Evolutionary conservation across 2,113 vertebrate genomes (phyloP).

Genomic region (Anarrhichthys ocellatus): DNA sequence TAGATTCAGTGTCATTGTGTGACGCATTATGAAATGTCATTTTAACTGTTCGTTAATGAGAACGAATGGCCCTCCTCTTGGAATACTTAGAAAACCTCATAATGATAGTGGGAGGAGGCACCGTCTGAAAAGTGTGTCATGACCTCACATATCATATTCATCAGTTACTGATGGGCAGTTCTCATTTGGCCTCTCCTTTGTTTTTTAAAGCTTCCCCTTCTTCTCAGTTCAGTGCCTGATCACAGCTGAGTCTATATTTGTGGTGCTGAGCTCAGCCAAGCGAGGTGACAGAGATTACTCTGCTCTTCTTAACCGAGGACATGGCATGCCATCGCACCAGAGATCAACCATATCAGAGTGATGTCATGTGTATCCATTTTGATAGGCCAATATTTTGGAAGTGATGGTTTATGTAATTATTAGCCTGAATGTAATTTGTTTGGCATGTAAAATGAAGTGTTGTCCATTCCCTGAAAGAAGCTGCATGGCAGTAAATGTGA

Average conservation of each 20-base stretch:
- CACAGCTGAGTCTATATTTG: conserved; percentile 74
- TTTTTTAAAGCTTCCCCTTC: conserved; percentile 26
- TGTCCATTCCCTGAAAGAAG: neutral
- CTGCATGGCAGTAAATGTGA: neutral
- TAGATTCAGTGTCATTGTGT: neutral
- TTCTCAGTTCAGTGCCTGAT: conserved; percentile 17
- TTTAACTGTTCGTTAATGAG: neutral
- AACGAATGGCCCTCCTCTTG: neutral
- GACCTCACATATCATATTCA: conserved; percentile 35
- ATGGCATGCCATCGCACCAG: conserved; percentile 37
- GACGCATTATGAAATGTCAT: conserved; percentile 28
- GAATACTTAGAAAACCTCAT: neutral
- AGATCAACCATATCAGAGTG: conserved; percentile 24
- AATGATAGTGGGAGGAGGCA: conserved; percentile 8
- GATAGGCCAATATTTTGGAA: conserved; percentile 8
- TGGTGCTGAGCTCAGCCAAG: conserved; percentile 70
- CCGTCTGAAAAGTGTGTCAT: conserved; percentile 5
- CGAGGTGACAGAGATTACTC: conserved; percentile 67
- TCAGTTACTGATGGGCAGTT: conserved; percentile 14
- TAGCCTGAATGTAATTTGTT: conserved; percentile 18
- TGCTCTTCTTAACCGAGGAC: conserved; percentile 48
- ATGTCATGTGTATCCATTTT: conserved; percentile 35
- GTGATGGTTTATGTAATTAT: neutral
- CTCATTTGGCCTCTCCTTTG: conserved; percentile 20
- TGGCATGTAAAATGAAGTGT: neutral